Evolutionary conservation across 1,140 invertebrate genomes (phyloP).

Genomic region (Cotesia vestalis): DNA sequence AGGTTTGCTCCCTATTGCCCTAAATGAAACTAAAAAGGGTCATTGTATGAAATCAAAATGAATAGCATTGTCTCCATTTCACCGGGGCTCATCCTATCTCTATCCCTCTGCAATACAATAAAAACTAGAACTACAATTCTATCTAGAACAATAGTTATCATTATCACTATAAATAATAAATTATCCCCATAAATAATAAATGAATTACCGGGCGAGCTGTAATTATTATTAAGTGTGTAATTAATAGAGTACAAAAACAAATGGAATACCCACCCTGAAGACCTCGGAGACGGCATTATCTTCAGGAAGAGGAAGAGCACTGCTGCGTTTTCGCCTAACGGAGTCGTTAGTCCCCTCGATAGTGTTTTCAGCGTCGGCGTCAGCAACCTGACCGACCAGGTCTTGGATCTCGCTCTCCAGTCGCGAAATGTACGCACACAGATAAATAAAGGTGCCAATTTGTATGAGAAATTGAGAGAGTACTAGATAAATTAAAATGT

Average conservation of each 20-base stretch:
- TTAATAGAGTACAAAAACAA: constrained; percentile 14
- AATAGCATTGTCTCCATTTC: too few relatives aligned
- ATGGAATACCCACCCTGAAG: constrained; percentile 49
- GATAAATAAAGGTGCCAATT: constrained; percentile 51
- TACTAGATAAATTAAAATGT: constrained; percentile 53
- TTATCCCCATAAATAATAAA: too few relatives aligned
- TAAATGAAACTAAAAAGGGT: too few relatives aligned
- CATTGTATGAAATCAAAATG: too few relatives aligned
- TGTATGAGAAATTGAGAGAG: constrained; percentile 52
- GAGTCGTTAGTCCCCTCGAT: constrained; percentile 27
- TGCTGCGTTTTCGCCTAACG: constrained; percentile 51
- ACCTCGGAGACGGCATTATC: constrained; percentile 55
- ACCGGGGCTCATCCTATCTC: too few relatives aligned
- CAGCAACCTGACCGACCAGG: constrained; percentile 2
- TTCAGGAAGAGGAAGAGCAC: constrained; percentile 48
- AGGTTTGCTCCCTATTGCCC: too few relatives aligned
- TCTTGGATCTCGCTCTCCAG: constrained; percentile 48
- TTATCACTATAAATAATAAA: too few relatives aligned
- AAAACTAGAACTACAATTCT: too few relatives aligned
- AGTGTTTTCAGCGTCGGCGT: constrained; percentile 22
- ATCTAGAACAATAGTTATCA: too few relatives aligned
- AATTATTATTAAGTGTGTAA: too few relatives aligned
- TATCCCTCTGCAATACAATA: too few relatives aligned
- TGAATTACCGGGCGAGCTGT: too few relatives aligned
- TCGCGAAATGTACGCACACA: constrained; percentile 49